Base-by-base conservation (phyloP, 2,113 vertebrate genomes). In the Arenaria interpres region DNA sequence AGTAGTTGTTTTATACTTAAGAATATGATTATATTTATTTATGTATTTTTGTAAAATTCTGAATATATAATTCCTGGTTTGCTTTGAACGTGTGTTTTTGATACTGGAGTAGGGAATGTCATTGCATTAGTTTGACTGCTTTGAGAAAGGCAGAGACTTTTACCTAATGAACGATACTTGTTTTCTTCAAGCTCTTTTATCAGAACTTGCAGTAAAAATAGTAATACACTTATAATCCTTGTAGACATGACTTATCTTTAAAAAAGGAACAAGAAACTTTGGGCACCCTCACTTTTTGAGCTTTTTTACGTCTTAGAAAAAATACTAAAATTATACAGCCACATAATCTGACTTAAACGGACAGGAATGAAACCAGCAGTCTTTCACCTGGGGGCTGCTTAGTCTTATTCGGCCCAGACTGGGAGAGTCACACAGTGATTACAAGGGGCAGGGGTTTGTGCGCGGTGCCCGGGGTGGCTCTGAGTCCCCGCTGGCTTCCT, bases 121-220 rank as follows among this genome's bases (percentile, higher is more conserved):
- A 30, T 54, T 64, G 12, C 37, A n/a, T 85, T 73, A 68, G 13
- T 98, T 98, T 97, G 96, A 97, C 97, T 98, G 97, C 95, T 98
- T 75, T 97, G 97, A 97, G 96, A 96, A 98, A 96, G 82, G 90
- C 96, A 98, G 98, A 98, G 96, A 95, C 97, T 98, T 98, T 98
- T 98, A 98, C 90, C 95, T 98, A 97, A 97, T 97, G 97, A 93
- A 97, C 96, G 86, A 85, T 96, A 8, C 76, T 39, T 97, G 71
- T 98, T 97, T 98, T 98, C 96, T 97, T 98, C 98, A 98, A 98
- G 93, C 96, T 98, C 96, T 94, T 98, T 98, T 98, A 97, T 98
- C 98, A 97, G 97, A 97, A 93, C 63, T 96, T 95, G 91, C 93
- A 97, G 96, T 98, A 98, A 97, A 98, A 98, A 96, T 96, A 94